Evolutionary conservation across 2,797 vertebrate species (phyloP).

Genomic region (Orientallactaga sibirica): DNA sequence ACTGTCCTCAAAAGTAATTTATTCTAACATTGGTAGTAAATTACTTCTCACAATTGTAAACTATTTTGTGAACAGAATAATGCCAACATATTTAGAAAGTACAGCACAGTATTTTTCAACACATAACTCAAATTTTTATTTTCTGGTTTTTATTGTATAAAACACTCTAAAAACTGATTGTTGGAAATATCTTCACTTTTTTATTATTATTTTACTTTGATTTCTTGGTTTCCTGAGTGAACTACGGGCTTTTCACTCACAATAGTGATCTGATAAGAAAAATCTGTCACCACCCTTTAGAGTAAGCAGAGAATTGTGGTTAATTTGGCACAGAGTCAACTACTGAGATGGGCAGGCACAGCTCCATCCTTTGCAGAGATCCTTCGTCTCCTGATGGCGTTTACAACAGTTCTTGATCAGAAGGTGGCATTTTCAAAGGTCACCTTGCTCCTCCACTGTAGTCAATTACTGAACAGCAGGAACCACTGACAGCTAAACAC

Average conservation of each 20-base stretch:
- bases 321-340: constrained; percentile 77
- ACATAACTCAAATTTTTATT: neutral
- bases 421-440: constrained; percentile 89
- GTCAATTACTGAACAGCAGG: constrained; percentile 85
- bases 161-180: neutral
- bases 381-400: constrained; percentile 73
- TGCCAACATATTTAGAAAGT: neutral
- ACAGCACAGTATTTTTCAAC: neutral
- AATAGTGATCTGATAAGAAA: constrained; percentile 34
- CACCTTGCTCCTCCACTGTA: constrained; percentile 80
- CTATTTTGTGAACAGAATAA: neutral
- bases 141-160: neutral
- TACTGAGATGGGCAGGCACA: constrained; percentile 72
- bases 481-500: constrained; percentile 84
- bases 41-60: neutral
- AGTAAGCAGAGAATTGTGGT: constrained; percentile 72
- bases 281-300: neutral
- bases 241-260: neutral
- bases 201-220: neutral
- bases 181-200: neutral
- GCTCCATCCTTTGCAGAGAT: constrained; percentile 71
- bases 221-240: neutral
- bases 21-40: neutral
- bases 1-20: neutral
- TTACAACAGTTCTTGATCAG: constrained; percentile 76